Percentiles rank a stretch among this genome's conserved stretches.
Evolutionary conservation across 2,888 invertebrate genomes (phyloP).

Genomic region (Argyresthia albistria): DNA sequence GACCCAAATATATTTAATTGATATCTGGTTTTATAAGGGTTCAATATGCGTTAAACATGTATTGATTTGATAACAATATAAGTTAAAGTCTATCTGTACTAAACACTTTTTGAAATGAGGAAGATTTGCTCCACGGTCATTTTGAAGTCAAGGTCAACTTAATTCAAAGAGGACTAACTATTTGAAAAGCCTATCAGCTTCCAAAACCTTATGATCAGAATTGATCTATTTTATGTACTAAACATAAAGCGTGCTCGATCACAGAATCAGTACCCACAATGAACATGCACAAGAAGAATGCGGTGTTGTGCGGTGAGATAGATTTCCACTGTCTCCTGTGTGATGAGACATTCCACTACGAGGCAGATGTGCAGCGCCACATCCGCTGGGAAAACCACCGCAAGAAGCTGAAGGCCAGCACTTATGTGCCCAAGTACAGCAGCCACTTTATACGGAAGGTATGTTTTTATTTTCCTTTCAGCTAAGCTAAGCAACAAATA

Average conservation of each 20-base stretch:
- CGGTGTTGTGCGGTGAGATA: slow-evolving; percentile 37
- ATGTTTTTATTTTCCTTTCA: not conserved
- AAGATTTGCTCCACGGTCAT: too few relatives aligned
- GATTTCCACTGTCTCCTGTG: slow-evolving; percentile 39
- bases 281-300: slow-evolving; percentile 35
- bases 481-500: too few relatives aligned
- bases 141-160: too few relatives aligned
- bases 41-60: too few relatives aligned
- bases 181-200: too few relatives aligned
- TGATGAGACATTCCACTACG: slow-evolving; percentile 24
- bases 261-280: slow-evolving; percentile 9
- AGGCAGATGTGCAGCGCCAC: slow-evolving; percentile 31
- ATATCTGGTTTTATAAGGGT: too few relatives aligned
- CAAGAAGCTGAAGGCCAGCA: slow-evolving; percentile 22
- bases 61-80: too few relatives aligned
- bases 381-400: slow-evolving; percentile 40
- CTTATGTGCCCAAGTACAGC: slow-evolving; percentile 23
- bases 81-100: too few relatives aligned
- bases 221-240: not conserved
- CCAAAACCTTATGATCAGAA: not conserved
- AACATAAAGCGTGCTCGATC: too few relatives aligned
- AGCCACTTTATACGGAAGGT: slow-evolving; percentile 40
- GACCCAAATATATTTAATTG: too few relatives aligned
- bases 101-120: too few relatives aligned
- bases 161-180: not conserved